These are phyloP conservation scores for Papilio demoleus DNA, from an alignment of 2,888 invertebrate genomes.

Conservation along the genomic window DNA sequence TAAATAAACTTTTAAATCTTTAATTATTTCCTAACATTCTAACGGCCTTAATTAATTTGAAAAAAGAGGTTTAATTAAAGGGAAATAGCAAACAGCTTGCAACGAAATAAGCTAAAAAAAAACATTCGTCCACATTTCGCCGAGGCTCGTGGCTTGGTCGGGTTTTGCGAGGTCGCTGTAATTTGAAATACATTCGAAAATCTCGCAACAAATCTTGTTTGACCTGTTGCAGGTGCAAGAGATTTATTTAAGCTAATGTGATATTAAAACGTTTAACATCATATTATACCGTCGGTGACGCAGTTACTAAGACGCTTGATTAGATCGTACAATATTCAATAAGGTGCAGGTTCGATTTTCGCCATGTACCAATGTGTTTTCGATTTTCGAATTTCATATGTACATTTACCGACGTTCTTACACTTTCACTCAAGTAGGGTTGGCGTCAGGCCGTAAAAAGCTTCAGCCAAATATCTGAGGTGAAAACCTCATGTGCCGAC, in stretches of 20 bases:
- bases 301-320: too few relatives aligned
- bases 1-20: background rate
- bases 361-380: too few relatives aligned
- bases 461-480: too few relatives aligned
- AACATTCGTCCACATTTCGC: constrained; percentile 5
- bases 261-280: background rate
- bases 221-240: constrained; percentile 19
- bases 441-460: too few relatives aligned
- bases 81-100: constrained; percentile 23
- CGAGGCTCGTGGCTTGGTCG: constrained; percentile 16
- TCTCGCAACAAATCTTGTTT: background rate
- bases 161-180: background rate
- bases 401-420: too few relatives aligned
- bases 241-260: background rate
- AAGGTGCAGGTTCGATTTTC: too few relatives aligned
- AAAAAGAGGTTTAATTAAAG: constrained; percentile 30
- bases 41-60: constrained; percentile 10
- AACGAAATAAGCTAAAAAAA: constrained; percentile 23
- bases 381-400: too few relatives aligned
- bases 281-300: too few relatives aligned
- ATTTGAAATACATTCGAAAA: constrained; percentile 24
- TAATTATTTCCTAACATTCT: constrained; percentile 15
- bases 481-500: too few relatives aligned
- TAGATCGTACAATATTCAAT: too few relatives aligned
- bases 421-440: too few relatives aligned